Base-by-base conservation (phyloP, 2,113 vertebrate species). In the Chloroceryle aenea region DNA sequence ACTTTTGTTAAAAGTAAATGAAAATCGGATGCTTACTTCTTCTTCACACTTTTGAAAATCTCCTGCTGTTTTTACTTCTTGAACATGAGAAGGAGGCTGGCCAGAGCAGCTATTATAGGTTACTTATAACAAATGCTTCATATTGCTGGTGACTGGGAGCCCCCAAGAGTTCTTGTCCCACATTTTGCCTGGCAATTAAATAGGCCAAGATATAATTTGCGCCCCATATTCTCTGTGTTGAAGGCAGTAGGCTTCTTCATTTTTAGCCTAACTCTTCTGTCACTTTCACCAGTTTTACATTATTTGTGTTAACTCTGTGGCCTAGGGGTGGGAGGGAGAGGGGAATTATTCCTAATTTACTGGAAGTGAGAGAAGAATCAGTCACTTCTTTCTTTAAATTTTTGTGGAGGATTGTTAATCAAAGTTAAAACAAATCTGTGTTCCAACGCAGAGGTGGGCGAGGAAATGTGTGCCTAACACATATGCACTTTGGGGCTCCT, bases 331-430 rank as follows among this genome's bases (percentile, higher is more conserved):
- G 96, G 95, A 95, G 95, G 95, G 64, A 95, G 95, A 96, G 92
- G 93, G 95, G 96, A 96, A 96, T 97, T 95, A 93, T 87, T 96
- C 94, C 96, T 93, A 91, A 97, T 96, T 96, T 95, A 96, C 95
- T 95, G 97, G 95, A 95, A 93, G 93, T 93, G 90, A 96, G 93
- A 96, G 96, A 94, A 95, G 96, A 96, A 93, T 89, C 93, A 95
- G 96, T 92, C 66, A 91, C 66, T 97, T 94, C 84, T 91, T 90
- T 82, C 91, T 89, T 93, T 93, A 95, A 66, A 95, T 79, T 96
- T 80, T 90, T 96, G 88, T 96, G 95, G 77, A 89, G 89, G 87
- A 87, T 93, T 94, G 93, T 92, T 95, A 85, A 89, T 91, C 93
- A 96, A 97, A 96, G 96, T 94, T 85, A 93, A 96, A 87, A 93